Percentiles rank a stretch among this genome's conserved stretches.
Evolutionary conservation across 2,113 vertebrate genomes (phyloP).

Genomic region (Hippocampus mohnikei): DNA sequence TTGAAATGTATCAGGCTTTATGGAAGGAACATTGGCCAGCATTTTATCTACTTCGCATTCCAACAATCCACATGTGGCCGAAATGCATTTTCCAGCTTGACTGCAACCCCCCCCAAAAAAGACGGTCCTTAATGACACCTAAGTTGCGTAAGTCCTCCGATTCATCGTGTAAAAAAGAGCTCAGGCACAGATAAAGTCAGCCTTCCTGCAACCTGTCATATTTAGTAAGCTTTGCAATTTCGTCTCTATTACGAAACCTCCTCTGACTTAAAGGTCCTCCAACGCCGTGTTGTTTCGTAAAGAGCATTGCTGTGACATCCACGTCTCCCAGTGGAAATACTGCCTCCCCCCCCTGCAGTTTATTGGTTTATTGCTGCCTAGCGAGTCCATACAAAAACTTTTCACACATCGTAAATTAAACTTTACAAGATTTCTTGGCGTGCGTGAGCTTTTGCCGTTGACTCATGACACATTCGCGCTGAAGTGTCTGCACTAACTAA

Average conservation of each 20-base stretch:
- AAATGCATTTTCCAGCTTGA: no score
- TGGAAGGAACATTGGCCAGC: no score
- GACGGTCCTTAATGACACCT: neutral
- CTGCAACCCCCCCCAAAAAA: no score
- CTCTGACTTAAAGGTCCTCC: neutral
- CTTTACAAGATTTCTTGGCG: constrained; percentile 10
- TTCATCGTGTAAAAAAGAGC: neutral
- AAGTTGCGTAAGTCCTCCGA: neutral
- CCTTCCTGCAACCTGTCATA: neutral
- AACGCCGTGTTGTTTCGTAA: neutral
- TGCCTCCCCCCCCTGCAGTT: neutral
- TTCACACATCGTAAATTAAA: constrained; percentile 18
- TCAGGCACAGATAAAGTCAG: neutral
- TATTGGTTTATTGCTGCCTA: constrained; percentile 4
- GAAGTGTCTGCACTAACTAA: constrained; percentile 5
- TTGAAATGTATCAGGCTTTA: no score
- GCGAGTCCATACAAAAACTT: constrained; percentile 24
- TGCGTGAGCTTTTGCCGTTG: constrained; percentile 18
- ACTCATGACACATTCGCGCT: constrained; percentile 16
- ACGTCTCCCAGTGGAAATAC: neutral
- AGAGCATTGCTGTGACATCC: neutral
- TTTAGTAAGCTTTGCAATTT: neutral
- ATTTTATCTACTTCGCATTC: no score
- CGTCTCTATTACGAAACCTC: neutral
- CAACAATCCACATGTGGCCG: no score